A percentile compares a stretch with the other conserved stretches of the same genome.
Conservation (phyloP, 2,888 invertebrate genomes). For the Hybos culiciformis region DNA sequence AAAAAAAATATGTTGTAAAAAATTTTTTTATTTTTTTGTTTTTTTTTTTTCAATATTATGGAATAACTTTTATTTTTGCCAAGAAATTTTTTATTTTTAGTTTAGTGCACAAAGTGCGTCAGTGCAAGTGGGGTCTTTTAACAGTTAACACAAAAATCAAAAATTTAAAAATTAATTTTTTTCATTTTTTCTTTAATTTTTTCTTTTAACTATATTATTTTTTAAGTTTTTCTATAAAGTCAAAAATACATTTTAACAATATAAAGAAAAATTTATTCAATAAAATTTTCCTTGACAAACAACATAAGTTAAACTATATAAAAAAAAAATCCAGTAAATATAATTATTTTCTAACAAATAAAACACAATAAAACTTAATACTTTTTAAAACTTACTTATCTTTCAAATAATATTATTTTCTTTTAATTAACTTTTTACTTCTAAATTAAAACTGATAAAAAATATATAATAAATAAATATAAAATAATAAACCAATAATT, state of each 20-base stretch:
- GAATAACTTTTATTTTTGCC: no score
- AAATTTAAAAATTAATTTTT: no score
- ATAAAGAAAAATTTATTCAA: background rate
- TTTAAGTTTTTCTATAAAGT: background rate
- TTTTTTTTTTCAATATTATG: no score
- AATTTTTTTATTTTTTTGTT: no score
- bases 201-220: background rate
- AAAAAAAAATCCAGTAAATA: no score
- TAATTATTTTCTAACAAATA: no score
- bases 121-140: conserved; percentile 25
- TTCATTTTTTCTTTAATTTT: background rate
- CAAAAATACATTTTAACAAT: background rate
- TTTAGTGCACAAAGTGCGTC: conserved; percentile 26
- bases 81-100: background rate
- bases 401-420: no score
- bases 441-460: no score
- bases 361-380: no score
- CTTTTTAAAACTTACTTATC: no score
- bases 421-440: no score
- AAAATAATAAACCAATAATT: background rate
- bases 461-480: background rate
- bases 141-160: conserved; percentile 1
- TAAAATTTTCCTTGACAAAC: background rate
- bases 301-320: background rate
- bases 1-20: no score